phyloP scores from a whole-genome alignment of 2,797 vertebrate genomes.

The Phrynocephalus forsythii region DNA sequence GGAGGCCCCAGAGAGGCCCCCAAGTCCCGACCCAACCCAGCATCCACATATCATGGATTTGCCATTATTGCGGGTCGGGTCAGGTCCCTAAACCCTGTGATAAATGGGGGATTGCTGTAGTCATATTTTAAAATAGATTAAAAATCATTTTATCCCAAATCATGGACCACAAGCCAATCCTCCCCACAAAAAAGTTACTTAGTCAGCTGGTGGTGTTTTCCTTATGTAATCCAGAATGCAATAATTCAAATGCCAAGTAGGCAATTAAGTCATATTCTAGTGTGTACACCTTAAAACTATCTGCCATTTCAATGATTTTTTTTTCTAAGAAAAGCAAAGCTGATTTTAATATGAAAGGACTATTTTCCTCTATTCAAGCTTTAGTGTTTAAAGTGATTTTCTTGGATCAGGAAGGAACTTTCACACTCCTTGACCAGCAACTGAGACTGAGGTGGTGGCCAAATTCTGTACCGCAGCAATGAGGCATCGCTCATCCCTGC shows the following conservation, averaged over 20 bases:
- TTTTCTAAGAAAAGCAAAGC: conserved; percentile 68
- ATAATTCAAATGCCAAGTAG: conserved; percentile 14
- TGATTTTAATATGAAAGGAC: conserved; percentile 69
- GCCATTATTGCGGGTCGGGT: no score
- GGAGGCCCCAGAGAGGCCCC: no score
- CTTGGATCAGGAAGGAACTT: conserved; percentile 72
- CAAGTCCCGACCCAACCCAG: no score
- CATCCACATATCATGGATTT: no score
- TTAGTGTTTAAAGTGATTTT: conserved; percentile 65
- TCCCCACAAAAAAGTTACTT: not conserved
- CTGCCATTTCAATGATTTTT: conserved; percentile 58
- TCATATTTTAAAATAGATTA: no score
- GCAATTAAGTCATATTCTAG: conserved; percentile 1
- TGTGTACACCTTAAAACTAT: conserved; percentile 41
- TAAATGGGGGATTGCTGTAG: no score
- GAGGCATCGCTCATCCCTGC: no score
- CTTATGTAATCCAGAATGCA: not conserved
- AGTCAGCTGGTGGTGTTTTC: not conserved
- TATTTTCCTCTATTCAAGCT: conserved; percentile 65
- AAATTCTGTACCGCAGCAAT: no score
- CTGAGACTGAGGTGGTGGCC: no score
- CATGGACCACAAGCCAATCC: conserved; percentile 11
- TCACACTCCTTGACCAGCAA: conserved; percentile 75
- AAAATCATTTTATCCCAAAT: conserved; percentile 35
- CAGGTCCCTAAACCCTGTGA: no score